Percentiles rank a stretch among this genome's conserved stretches.
Evolutionary conservation across 2,888 invertebrate genomes (phyloP).

Genomic region (Zelleria hepariella): DNA sequence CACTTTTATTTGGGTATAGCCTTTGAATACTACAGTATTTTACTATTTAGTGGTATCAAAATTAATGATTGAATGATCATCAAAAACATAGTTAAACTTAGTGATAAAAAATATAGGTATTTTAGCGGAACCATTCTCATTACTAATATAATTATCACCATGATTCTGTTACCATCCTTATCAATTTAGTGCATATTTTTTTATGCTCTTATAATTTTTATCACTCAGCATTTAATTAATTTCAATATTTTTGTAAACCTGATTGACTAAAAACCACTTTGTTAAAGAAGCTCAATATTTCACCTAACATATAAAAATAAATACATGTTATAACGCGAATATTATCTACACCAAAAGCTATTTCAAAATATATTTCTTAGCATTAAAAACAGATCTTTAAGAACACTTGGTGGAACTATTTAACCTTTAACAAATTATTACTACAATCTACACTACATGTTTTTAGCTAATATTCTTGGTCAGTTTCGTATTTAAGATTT

Average conservation of each 20-base stretch:
- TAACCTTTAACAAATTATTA: not conserved
- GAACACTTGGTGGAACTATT: not conserved
- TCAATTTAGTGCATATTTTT: too few species aligned
- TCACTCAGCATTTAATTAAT: too few species aligned
- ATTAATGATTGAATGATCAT: too few species aligned
- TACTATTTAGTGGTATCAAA: too few species aligned
- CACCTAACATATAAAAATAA: not conserved
- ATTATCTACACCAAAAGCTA: not conserved
- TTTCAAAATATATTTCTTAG: not conserved
- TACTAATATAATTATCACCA: not conserved
- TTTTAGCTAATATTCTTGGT: not conserved
- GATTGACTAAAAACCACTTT: too few species aligned
- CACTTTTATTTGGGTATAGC: too few species aligned
- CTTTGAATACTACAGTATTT: too few species aligned
- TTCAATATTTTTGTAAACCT: too few species aligned
- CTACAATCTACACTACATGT: not conserved
- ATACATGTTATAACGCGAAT: not conserved
- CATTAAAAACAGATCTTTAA: not conserved
- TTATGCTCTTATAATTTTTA: too few species aligned
- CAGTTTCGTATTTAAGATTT: not conserved
- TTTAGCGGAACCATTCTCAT: not conserved
- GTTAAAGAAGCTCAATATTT: too few species aligned
- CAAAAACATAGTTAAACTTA: not conserved
- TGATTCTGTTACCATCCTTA: not conserved
- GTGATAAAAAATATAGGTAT: not conserved